Base-by-base conservation (phyloP, 92 coral and sea anemone species). In the Porites lobata region DNA sequence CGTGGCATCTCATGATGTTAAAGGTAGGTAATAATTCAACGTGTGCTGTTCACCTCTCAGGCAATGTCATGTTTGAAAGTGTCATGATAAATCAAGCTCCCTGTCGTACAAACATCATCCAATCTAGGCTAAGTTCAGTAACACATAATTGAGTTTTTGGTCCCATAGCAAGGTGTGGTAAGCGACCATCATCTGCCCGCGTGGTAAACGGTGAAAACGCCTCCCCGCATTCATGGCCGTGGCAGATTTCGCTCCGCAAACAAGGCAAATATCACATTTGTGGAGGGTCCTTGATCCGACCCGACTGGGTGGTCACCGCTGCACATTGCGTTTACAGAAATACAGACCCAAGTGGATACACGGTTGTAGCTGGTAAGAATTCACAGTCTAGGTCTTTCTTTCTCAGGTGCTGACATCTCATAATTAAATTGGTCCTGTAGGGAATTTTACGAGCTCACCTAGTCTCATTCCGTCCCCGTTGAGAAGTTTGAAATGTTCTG, bases 291-390 rank as follows among this genome's bases (percentile, higher is more conserved):
- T 84, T 93, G 47, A 93, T 93, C 65, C 58, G 93, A 50, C 90
- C 94, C n/a, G 85, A 85, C 79, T 93, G 94, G 94, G 90, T 91
- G 24, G 59, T 93, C 29, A 93, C 96, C 64, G 96, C 94, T 65
- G 94, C 94, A 76, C 96, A 93, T 84, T 93, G 94, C 66, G 94
- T 93, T 13, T 77, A 78, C 89, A 63, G 89, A 19, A 75, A 89
- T 57, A 76, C 82, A 4, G 22, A 77, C 47, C 94, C 96, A 4
- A 80, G 43, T 2, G 79, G 64, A 75, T 93, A 90, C 81, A 87
- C 92, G 1, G 88, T 91, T 32, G 91, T 88, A 10, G 87, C 52
- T 6, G 91, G 91, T 81, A n/a, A 73, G 86, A 20, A 54, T 9
- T 54, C 12, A 54, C 11, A 13, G 47, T 38, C 47, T 38, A 38